Evolutionary conservation across 2,888 invertebrate genomes (phyloP).

Genomic region (Corythucha ciliata): DNA sequence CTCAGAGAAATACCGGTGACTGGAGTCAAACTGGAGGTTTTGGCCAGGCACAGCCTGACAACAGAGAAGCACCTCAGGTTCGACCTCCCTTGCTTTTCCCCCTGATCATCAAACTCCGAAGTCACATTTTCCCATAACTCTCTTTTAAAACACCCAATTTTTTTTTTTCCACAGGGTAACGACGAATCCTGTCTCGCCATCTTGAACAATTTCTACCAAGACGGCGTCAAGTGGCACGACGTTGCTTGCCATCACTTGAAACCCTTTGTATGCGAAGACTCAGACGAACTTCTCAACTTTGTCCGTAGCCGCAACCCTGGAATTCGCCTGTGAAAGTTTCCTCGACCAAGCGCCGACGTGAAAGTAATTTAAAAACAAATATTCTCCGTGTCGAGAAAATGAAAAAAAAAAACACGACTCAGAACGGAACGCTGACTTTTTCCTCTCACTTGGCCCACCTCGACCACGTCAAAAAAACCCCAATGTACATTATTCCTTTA

Average conservation of each 20-base stretch:
- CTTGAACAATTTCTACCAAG: slow-evolving; percentile 84
- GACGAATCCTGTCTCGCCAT: slow-evolving; percentile 84
- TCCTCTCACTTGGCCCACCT: slow-evolving; percentile 20
- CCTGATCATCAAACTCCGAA: neutral
- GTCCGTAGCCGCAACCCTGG: slow-evolving; percentile 81
- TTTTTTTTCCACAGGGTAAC: slow-evolving; percentile 55
- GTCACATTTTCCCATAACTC: slow-evolving; percentile 3
- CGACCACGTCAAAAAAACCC: slow-evolving; percentile 9
- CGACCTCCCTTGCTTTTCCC: neutral
- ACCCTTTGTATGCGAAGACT: slow-evolving; percentile 84
- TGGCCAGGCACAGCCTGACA: slow-evolving; percentile 80
- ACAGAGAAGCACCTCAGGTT: slow-evolving; percentile 81
- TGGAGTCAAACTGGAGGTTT: slow-evolving; percentile 84
- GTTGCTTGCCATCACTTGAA: slow-evolving; percentile 79
- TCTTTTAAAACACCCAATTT: neutral
- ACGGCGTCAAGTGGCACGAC: slow-evolving; percentile 79
- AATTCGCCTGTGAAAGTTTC: slow-evolving; percentile 67
- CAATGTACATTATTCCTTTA: too few relatives aligned
- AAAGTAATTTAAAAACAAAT: too few relatives aligned
- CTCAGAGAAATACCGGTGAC: slow-evolving; percentile 79
- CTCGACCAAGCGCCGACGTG: neutral
- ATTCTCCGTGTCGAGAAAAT: too few relatives aligned
- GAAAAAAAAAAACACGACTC: slow-evolving; percentile 14
- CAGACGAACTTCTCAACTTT: slow-evolving; percentile 80
- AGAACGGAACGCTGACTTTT: slow-evolving; percentile 18